A percentile compares a stretch with the other conserved stretches of the same genome.
Conservation (phyloP, 1,140 invertebrate species). For the Nasonia giraulti region DNA sequence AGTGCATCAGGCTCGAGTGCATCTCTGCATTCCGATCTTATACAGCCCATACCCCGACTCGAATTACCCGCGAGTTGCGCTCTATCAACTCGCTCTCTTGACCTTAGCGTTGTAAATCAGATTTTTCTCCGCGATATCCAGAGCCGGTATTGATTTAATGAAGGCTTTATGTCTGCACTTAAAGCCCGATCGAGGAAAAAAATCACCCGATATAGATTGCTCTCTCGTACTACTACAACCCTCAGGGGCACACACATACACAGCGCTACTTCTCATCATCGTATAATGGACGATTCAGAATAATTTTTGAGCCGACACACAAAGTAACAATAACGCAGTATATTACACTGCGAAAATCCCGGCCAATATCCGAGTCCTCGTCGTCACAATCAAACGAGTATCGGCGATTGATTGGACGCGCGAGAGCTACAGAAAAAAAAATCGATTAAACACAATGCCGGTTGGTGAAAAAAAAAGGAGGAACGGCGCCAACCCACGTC, state of each 20-base stretch:
- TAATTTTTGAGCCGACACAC: too few species aligned
- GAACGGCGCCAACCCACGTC: slow-evolving; percentile 14
- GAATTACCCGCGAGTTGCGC: not conserved
- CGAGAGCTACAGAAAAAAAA: not conserved
- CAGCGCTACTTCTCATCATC: too few species aligned
- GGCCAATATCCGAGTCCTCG: not conserved
- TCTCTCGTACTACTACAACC: too few species aligned
- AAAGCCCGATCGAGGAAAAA: not conserved
- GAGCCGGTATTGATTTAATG: not conserved
- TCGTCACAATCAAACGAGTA: not conserved
- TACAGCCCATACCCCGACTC: not conserved
- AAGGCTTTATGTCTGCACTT: not conserved
- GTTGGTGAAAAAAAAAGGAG: not conserved
- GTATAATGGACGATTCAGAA: too few species aligned
- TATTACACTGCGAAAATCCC: not conserved
- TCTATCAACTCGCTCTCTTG: slow-evolving; percentile 3
- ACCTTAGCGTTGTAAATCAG: slow-evolving; percentile 19
- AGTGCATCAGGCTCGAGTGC: too few species aligned
- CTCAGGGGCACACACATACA: too few species aligned
- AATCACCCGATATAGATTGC: not conserved
- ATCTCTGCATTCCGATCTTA: slow-evolving; percentile 21
- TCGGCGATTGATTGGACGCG: slow-evolving; percentile 18
- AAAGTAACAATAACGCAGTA: too few species aligned
- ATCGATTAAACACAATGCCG: slow-evolving; percentile 8
- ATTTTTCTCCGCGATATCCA: not conserved